Evolutionary conservation across 2,888 invertebrate genomes (phyloP).

Genomic region (Hemaris fuciformis): DNA sequence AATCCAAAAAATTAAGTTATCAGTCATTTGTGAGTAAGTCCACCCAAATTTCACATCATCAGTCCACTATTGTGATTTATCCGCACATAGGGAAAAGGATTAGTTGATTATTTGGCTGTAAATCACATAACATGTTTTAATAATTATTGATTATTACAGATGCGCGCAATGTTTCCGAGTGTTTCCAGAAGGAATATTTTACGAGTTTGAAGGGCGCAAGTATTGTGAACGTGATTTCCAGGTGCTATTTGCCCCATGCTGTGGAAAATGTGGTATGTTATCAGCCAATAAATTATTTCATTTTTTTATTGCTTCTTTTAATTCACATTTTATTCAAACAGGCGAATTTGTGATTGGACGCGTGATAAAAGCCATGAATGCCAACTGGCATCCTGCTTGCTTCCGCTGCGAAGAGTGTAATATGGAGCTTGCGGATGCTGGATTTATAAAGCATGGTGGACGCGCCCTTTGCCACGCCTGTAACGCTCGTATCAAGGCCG

Average conservation of each 20-base stretch:
- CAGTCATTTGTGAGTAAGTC: too few relatives aligned
- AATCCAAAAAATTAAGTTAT: too few relatives aligned
- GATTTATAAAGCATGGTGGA: conserved; percentile 96
- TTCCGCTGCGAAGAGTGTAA: conserved; percentile 98
- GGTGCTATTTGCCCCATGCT: conserved; percentile 96
- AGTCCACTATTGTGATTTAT: too few relatives aligned
- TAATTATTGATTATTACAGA: conserved; percentile 77
- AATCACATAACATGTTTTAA: not conserved
- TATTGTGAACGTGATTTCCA: conserved; percentile 99
- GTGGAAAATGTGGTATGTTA: conserved; percentile 87
- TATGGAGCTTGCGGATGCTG: conserved; percentile 95
- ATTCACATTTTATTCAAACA: conserved; percentile 40
- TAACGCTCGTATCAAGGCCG: conserved; percentile 97
- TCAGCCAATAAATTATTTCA: not conserved
- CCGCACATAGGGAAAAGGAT: too few relatives aligned
- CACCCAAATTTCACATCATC: too few relatives aligned
- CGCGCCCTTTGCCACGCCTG: conserved; percentile 97
- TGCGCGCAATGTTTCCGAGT: conserved; percentile 99
- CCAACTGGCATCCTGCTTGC: conserved; percentile 99
- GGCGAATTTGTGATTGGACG: conserved; percentile 98
- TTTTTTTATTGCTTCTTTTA: not conserved
- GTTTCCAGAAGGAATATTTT: conserved; percentile 98
- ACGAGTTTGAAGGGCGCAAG: conserved; percentile 99
- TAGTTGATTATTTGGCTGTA: too few relatives aligned
- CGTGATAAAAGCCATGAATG: conserved; percentile 99